Evolutionary conservation across 2,113 vertebrate genomes (phyloP).

Genomic region (Ahaetulla prasina): DNA sequence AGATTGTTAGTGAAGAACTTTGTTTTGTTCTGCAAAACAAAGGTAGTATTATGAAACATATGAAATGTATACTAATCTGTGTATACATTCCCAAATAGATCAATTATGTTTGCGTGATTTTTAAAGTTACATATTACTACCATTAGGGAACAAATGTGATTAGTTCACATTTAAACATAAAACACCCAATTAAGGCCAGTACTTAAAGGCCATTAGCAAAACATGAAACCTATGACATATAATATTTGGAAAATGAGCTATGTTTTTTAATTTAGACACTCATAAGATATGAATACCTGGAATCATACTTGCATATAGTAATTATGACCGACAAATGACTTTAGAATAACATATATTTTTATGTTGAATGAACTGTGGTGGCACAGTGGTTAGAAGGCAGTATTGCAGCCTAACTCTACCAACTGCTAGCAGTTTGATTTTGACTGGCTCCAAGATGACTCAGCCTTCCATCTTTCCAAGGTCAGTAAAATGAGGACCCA

Average conservation of each 20-base stretch:
- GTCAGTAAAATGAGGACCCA: not conserved
- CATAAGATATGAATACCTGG: not conserved
- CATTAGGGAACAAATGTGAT: not conserved
- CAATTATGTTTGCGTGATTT: not conserved
- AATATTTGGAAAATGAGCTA: not conserved
- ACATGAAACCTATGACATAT: not conserved
- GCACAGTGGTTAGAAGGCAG: not conserved
- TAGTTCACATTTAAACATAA: not conserved
- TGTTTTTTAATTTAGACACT: not conserved
- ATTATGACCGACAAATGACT: not conserved
- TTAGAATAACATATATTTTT: not conserved
- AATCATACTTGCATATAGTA: not conserved
- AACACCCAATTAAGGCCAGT: not conserved
- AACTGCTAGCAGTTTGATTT: not conserved
- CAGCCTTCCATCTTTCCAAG: not conserved
- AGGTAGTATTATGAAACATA: not conserved
- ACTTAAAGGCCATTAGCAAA: not conserved
- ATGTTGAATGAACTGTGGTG: not conserved
- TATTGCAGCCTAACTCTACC: not conserved
- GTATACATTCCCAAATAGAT: not conserved
- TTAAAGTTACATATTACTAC: not conserved
- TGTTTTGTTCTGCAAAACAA: not conserved
- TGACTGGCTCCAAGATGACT: not conserved
- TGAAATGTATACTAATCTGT: not conserved
- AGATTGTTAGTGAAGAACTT: not conserved